Conservation (phyloP, 1,140 invertebrate species). For the Armadillidium nasatum region DNA sequence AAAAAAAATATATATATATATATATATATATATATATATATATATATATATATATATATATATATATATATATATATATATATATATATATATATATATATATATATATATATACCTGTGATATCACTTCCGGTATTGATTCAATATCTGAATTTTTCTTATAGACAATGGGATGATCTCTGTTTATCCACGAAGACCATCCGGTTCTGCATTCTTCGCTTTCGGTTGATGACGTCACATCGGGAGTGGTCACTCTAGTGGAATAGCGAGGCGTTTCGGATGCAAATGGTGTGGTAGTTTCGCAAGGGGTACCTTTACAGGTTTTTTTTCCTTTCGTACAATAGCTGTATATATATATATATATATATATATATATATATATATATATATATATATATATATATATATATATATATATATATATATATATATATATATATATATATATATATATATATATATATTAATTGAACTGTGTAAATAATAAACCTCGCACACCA, state of each 20-base stretch:
- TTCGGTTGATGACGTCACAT: constrained; percentile 37
- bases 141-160: constrained; percentile 59
- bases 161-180: constrained; percentile 51
- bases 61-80: too few species aligned
- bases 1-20: too few species aligned
- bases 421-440: too few species aligned
- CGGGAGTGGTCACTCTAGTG: neutral
- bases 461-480: too few species aligned
- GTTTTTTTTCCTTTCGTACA: constrained; percentile 60
- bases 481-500: too few species aligned
- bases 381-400: too few species aligned
- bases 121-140: constrained; percentile 53
- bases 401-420: too few species aligned
- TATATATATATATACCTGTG: neutral
- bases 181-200: constrained; percentile 72
- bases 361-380: too few species aligned
- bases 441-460: too few species aligned
- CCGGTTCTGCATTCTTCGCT: constrained; percentile 57
- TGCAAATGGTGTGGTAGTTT: constrained; percentile 16
- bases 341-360: too few species aligned
- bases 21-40: too few species aligned
- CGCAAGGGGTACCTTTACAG: constrained; percentile 62
- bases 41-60: too few species aligned
- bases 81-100: neutral
- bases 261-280: constrained; percentile 24